Conservation (phyloP, 2,888 invertebrate species). For the Spodoptera picta region DNA sequence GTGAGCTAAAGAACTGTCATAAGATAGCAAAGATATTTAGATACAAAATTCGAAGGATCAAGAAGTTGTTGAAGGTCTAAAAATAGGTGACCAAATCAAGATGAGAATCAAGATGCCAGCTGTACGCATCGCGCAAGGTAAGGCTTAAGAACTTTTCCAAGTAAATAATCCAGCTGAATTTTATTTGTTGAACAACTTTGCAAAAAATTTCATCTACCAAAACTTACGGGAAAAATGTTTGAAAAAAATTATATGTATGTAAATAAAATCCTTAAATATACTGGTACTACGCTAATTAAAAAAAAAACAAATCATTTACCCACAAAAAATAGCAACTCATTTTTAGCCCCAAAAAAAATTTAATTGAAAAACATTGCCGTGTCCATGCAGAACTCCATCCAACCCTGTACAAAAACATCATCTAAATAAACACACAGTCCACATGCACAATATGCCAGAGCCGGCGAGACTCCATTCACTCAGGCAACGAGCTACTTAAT, state of each 20-base stretch:
- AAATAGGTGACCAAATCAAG: conserved; percentile 91
- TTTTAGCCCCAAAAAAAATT: neutral
- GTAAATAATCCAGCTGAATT: conserved; percentile 16
- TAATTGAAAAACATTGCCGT: conserved; percentile 12
- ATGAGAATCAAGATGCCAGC: conserved; percentile 99
- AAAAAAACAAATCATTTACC: neutral
- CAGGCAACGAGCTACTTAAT: conserved; percentile 83
- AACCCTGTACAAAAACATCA: conserved; percentile 58
- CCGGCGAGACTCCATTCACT: conserved; percentile 78
- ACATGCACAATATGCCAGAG: conserved; percentile 63
- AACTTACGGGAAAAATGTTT: no score
- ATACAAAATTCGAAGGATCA: conserved; percentile 81
- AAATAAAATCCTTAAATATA: no score
- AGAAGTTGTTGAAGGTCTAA: conserved; percentile 84
- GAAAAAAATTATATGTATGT: no score
- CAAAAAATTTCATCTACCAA: no score
- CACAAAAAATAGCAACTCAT: neutral
- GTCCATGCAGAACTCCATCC: conserved; percentile 22
- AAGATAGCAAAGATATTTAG: conserved; percentile 76
- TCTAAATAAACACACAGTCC: conserved; percentile 70
- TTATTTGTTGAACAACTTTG: neutral
- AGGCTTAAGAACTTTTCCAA: conserved; percentile 71
- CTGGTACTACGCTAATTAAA: no score
- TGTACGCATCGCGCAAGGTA: conserved; percentile 98
- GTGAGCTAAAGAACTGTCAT: conserved; percentile 79